Evolutionary conservation across 1,140 invertebrate species (phyloP).

Genomic region (Sarcophaga peregrina): DNA sequence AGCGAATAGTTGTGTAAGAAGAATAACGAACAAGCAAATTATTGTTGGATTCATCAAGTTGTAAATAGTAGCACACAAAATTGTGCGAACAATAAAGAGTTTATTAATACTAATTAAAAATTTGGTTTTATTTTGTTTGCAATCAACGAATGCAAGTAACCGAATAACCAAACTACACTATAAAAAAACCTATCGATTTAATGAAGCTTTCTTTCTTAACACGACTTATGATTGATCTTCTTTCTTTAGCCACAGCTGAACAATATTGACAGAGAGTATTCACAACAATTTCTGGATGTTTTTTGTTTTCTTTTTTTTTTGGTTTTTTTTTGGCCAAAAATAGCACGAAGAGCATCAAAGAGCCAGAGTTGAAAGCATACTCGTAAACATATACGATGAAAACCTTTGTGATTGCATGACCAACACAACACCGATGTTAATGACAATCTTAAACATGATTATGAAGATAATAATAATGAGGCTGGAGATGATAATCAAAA

Average conservation of each 20-base stretch:
- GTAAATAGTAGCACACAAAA: too few species aligned
- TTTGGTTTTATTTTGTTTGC: too few species aligned
- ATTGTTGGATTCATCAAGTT: too few species aligned
- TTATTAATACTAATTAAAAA: too few species aligned
- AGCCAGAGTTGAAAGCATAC: not conserved
- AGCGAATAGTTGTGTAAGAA: too few species aligned
- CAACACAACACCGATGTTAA: not conserved
- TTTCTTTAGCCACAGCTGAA: not conserved
- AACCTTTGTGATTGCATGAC: not conserved
- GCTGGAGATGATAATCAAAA: not conserved
- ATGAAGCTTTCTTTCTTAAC: not conserved
- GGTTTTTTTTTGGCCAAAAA: not conserved
- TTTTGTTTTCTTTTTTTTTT: not conserved
- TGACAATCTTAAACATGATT: not conserved
- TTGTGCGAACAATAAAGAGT: too few species aligned
- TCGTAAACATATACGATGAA: not conserved
- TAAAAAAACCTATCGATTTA: not conserved
- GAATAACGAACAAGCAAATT: too few species aligned
- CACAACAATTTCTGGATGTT: too few species aligned
- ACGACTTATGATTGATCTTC: not conserved
- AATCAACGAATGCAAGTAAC: too few species aligned
- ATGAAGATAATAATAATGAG: not conserved
- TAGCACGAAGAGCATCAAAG: not conserved
- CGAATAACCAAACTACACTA: too few species aligned
- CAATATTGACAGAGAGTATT: not conserved